A percentile compares a stretch with the other conserved stretches of the same genome.
Evolutionary conservation across 2,113 vertebrate genomes (phyloP).

Genomic region (Gadus macrocephalus): DNA sequence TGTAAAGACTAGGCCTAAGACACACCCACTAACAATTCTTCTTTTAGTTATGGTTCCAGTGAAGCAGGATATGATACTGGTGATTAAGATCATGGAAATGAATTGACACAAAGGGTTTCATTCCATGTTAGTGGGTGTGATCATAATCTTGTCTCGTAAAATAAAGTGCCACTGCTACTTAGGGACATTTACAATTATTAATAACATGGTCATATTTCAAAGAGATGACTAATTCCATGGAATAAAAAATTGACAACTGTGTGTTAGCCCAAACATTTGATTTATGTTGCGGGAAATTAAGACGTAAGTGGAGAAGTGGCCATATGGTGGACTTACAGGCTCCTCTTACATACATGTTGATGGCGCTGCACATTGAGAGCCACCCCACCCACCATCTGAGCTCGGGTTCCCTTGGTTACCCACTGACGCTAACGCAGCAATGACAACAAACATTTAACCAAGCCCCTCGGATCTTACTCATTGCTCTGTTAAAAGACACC

Average conservation of each 20-base stretch:
- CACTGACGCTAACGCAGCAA: neutral
- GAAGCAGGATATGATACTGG: conserved; percentile 17
- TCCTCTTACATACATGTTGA: too few relatives aligned
- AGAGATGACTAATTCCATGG: too few relatives aligned
- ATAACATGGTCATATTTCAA: too few relatives aligned
- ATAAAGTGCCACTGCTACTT: too few relatives aligned
- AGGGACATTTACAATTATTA: too few relatives aligned
- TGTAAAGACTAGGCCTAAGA: neutral
- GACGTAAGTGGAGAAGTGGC: conserved; percentile 10
- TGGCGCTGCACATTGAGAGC: neutral
- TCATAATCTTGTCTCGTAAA: too few relatives aligned
- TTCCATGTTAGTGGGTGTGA: too few relatives aligned
- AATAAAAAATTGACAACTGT: too few relatives aligned
- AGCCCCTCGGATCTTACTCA: neutral
- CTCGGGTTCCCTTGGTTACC: neutral
- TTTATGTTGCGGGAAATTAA: conserved; percentile 14
- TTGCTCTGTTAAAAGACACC: neutral
- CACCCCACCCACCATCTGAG: neutral
- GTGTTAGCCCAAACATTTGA: too few relatives aligned
- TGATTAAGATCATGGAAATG: conserved; percentile 45
- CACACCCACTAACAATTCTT: conserved; percentile 36
- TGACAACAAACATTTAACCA: neutral
- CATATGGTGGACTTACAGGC: neutral
- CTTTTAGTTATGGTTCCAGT: too few relatives aligned
- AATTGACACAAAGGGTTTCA: neutral